phyloP scores from a whole-genome alignment of 2,113 vertebrate genomes.

The Bombycilla garrulus region DNA sequence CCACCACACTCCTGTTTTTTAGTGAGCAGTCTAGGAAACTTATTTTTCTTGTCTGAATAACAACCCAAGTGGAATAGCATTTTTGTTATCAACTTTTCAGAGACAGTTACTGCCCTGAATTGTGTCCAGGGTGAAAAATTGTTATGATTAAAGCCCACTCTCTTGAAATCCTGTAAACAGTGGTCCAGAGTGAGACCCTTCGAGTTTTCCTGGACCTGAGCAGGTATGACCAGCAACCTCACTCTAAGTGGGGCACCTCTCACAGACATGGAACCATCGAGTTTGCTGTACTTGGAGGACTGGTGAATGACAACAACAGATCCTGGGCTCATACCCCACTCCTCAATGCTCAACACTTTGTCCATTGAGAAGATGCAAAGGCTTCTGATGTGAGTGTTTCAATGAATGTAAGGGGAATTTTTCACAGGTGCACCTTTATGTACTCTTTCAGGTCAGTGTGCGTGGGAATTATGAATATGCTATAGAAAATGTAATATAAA shows the following conservation, averaged over 20 bases:
- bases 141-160: not conserved
- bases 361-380: not conserved
- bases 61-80: not conserved
- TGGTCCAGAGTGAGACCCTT: not conserved
- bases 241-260: too few species aligned
- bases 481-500: not conserved
- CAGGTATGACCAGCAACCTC: accelerated
- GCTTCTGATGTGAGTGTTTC: not conserved
- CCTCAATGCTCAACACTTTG: not conserved
- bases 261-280: not conserved
- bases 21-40: not conserved
- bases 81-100: not conserved
- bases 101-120: not conserved
- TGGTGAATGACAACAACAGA: not conserved
- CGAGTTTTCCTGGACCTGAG: not conserved
- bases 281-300: not conserved
- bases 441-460: not conserved
- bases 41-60: not conserved
- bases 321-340: not conserved
- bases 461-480: not conserved
- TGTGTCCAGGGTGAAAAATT: not conserved
- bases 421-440: not conserved
- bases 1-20: not conserved
- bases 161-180: not conserved
- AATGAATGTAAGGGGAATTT: not conserved